Evolutionary conservation across 1,140 invertebrate genomes (phyloP), one percentile per base, ranked within the genome.

Genomic region (Drosophila carrolli): DNA sequence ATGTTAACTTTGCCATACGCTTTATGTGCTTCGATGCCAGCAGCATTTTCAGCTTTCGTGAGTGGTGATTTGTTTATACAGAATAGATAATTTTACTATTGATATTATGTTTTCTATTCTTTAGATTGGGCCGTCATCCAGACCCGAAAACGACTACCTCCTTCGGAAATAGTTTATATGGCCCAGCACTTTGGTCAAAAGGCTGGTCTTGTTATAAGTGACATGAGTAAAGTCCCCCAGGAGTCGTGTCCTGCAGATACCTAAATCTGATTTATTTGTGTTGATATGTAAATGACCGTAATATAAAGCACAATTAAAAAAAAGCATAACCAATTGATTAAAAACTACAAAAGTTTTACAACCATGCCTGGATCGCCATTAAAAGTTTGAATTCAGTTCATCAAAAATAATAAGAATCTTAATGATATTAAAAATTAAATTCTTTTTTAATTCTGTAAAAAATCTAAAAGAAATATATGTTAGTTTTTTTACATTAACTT

Each of bases 101-200:
- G 5, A 1, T 32, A 35, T 13, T 7, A n/a, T 0, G 7, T 7
- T 6, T n/a, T 4, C 27, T 11, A 10, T 11, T 14, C 59, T 73
- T 11, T 4, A 83, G 81, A 75, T 23, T 83, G 54, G 56, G 70
- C 46, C 8, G 13, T 11, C 0, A 59, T 83, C 19, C 14, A 75
- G 10, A 63, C 58, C 1, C 62, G 79, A 1, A 0, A 32, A 1
- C 62, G 62, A 0, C 1, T 65, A 4, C 68, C 79, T 1, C 0
- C 0, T 0, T 0, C 56, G 5, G 10, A 58, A 3, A 1, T 37
- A 3, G 0, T 77, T 1, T 32, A 10, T n/a, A 16, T 6, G 0
- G 78, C 67, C 5, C 41, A 62, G 19, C 4, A 8, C 0, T 5
- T 14, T 35, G 78, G 73, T 1, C 7, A 14, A 2, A 1, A 0